Percentiles rank a stretch among this genome's conserved stretches.
phyloP scores from a whole-genome alignment of 2,888 invertebrate genomes.

The Steinernema scapterisci region DNA sequence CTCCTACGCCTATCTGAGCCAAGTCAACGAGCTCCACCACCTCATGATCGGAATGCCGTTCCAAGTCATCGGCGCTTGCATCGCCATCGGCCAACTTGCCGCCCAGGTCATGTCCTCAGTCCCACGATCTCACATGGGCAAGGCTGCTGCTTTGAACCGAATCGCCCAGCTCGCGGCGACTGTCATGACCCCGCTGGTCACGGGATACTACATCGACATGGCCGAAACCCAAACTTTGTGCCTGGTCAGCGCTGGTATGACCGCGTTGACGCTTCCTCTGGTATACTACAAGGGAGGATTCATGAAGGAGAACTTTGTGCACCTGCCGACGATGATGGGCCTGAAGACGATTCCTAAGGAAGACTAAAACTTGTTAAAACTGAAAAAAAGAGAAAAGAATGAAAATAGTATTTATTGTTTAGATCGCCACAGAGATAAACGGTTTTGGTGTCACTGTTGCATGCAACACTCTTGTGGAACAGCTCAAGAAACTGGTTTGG shows the following conservation, averaged over 20 bases:
- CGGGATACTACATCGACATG: conserved; percentile 51
- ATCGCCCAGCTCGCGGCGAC: conserved; percentile 52
- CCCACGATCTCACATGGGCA: conserved; percentile 53
- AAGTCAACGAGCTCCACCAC: conserved; percentile 42
- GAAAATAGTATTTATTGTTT: conserved; percentile 23
- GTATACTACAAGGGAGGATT: conserved; percentile 49
- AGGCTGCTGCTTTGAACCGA: conserved; percentile 59
- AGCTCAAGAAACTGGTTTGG: too few relatives aligned
- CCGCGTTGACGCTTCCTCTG: conserved; percentile 44
- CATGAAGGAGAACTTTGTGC: conserved; percentile 48
- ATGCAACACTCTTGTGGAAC: too few relatives aligned
- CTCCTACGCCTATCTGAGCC: conserved; percentile 50
- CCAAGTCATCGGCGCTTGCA: conserved; percentile 56
- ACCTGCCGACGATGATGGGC: conserved; percentile 41
- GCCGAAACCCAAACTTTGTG: conserved; percentile 50
- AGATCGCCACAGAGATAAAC: neutral
- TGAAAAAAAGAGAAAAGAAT: neutral
- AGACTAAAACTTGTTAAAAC: neutral
- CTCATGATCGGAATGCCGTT: conserved; percentile 58
- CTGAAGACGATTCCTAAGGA: conserved; percentile 1
- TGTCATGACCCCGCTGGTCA: conserved; percentile 51
- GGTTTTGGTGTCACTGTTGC: neutral
- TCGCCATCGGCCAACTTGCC: conserved; percentile 57
- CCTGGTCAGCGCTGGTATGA: conserved; percentile 49
- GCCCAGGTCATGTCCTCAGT: conserved; percentile 57